phyloP scores from a whole-genome alignment of 2,797 vertebrate genomes.

The Huso huso region DNA sequence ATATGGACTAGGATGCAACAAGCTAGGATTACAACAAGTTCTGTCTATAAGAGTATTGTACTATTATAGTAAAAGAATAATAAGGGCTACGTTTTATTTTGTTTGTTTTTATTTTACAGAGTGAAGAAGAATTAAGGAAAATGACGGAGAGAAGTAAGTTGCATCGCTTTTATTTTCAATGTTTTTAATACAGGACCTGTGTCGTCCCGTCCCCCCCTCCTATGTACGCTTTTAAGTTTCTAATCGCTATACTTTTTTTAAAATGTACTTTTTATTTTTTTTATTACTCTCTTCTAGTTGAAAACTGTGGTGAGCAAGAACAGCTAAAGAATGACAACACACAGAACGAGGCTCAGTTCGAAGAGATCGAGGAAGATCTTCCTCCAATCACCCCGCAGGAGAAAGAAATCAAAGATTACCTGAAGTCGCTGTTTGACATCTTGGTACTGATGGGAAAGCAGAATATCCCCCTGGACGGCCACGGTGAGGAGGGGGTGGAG shows the following conservation, averaged over 20 bases:
- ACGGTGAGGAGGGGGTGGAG: slow-evolving; percentile 47
- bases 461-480: slow-evolving; percentile 73
- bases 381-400: slow-evolving; percentile 64
- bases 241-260: neutral
- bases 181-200: neutral
- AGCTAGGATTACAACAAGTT: no score
- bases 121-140: slow-evolving; percentile 71
- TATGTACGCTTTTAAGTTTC: no score
- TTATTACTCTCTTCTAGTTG: slow-evolving; percentile 49
- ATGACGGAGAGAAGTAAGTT: slow-evolving; percentile 75
- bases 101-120: slow-evolving; percentile 48
- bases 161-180: neutral
- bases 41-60: neutral
- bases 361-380: slow-evolving; percentile 48
- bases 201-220: no score
- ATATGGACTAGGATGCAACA: no score
- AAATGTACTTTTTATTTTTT: slow-evolving; percentile 3
- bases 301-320: slow-evolving; percentile 55
- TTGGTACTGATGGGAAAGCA: slow-evolving; percentile 81
- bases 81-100: neutral
- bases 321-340: slow-evolving; percentile 51
- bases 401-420: slow-evolving; percentile 72
- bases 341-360: slow-evolving; percentile 46
- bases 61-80: neutral
- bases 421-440: slow-evolving; percentile 86